Base-by-base conservation (phyloP, 2,113 vertebrate species). In the Tiliqua scincoides region DNA sequence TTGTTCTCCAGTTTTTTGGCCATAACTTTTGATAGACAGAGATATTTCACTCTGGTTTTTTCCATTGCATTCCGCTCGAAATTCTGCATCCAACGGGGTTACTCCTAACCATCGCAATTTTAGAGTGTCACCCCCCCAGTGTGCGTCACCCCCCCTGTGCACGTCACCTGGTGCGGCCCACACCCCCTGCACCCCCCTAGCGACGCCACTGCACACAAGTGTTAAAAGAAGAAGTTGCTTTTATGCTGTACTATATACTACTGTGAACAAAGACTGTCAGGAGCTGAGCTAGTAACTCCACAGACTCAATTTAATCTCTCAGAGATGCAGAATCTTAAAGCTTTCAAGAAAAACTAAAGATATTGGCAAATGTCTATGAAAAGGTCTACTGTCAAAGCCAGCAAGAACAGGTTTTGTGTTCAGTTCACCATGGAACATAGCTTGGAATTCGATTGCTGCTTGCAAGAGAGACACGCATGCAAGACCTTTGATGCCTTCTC, bases 291-390 rank as follows among this genome's bases (percentile, higher is more conserved):
- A 67, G 40, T 65, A 54, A 84, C 61, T 63, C 32, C 37, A 79
- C 61, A 6, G 61, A 20, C 73, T 76, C 73, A 67, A 84, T 54
- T 52, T 84, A 84, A 84, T 84, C 61, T 76, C 61, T 21, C 20
- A 48, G n/a, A 65, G 20, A 20, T 52, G 48, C 23, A 76, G 70
- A 54, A 76, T 67, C 72, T 67, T 70, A 21, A 65, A 65, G 59
- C 73, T 67, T n/a, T 84, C 40, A 65, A 84, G 30, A 27, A 84
- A 76, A 75, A 84, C 72, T 52, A 63, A 84, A 75, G n/a, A 48
- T 6, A 4, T 25, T n/a, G 21, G 61, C 30, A 75, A 30, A 52
- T 65, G 61, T 10, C 14, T 21, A 18, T n/a, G 6, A 21, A 35
- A 73, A 73, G 70, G 23, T 37, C 65, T 71, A 40, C 27, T 48